Evolutionary conservation across 2,113 vertebrate species (phyloP), one percentile per base, ranked within the genome.

Genomic region (Callocephalon fimbriatum): DNA sequence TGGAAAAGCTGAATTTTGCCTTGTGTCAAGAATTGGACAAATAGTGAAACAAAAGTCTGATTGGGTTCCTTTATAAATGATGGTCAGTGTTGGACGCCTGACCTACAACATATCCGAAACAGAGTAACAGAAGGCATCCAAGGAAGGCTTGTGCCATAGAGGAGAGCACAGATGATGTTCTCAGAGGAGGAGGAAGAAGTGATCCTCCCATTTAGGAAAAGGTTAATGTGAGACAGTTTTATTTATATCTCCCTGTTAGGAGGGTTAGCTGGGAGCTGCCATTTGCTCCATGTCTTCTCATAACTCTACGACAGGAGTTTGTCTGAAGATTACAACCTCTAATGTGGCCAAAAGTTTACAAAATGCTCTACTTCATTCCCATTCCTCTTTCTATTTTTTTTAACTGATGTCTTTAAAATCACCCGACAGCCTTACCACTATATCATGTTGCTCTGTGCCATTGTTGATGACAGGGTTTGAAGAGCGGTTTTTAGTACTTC

Each of bases 271-370:
- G 50, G 50, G 40, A 91, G 45, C 50, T 84, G 47, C 62, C 11
- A 0, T 20, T 73, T 0, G 2, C 27, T 81, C 26, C 0, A 0
- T 45, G 2, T 16, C 38, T 53, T 56, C 59, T 74, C 45, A 2
- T 10, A 54, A 53, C 5, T 45, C 42, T 26, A 1, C 13, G 23
- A 7, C 14, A 47, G 38, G 31, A 61, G 8, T 40, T 88, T 35
- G 9, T 54, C 32, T 66, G 51, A 25, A 26, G 15, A 32, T 26
- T 20, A 16, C 0, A 7, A 50, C 31, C 19, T 58, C 21, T 27
- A 0, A 27, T 6, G 25, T 32, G 78, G 42, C 42, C 38, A 74
- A 20, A 40, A 67, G 20, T 21, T 44, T 32, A 20, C 3, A 4
- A 26, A 82, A 11, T 31, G 1, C 6, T 17, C 26, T 21, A 4